Percentiles rank a stretch among this genome's conserved stretches.
These are phyloP conservation scores for Pollenia amentaria DNA, from an alignment of 2,888 invertebrate genomes.

Conservation along the genomic window DNA sequence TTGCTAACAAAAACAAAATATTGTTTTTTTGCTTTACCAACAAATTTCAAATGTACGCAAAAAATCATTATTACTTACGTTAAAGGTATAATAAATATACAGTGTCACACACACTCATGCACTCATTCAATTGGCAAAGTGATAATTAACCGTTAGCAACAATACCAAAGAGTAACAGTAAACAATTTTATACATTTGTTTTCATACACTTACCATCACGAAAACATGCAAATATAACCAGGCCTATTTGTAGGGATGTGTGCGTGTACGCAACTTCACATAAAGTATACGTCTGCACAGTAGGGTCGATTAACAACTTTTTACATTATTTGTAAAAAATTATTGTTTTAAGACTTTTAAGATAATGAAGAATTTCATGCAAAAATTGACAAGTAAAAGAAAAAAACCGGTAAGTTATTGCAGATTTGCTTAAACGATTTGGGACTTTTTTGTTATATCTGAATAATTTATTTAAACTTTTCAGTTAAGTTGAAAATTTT, in stretches of 20 bases:
- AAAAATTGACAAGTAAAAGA: no score
- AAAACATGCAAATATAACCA: neutral
- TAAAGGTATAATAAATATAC: neutral
- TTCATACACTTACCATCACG: neutral
- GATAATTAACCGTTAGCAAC: slow-evolving; percentile 25
- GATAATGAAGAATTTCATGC: no score
- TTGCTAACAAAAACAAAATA: slow-evolving; percentile 9
- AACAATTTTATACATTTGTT: neutral
- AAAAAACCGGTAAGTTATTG: no score
- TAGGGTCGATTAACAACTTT: neutral
- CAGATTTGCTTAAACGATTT: no score
- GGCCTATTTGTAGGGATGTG: neutral
- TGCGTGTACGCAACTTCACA: neutral
- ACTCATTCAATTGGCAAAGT: neutral
- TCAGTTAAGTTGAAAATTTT: no score
- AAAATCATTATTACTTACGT: neutral
- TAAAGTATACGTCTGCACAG: slow-evolving; percentile 25
- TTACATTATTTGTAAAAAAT: no score
- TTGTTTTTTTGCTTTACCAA: neutral
- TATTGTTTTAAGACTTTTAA: no score
- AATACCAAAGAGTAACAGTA: neutral
- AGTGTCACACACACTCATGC: neutral
- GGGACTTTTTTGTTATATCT: no score
- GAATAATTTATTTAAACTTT: no score
- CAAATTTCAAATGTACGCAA: slow-evolving; percentile 2